Conservation (phyloP, 2,888 invertebrate species). For the Drosophila koepferae region DNA sequence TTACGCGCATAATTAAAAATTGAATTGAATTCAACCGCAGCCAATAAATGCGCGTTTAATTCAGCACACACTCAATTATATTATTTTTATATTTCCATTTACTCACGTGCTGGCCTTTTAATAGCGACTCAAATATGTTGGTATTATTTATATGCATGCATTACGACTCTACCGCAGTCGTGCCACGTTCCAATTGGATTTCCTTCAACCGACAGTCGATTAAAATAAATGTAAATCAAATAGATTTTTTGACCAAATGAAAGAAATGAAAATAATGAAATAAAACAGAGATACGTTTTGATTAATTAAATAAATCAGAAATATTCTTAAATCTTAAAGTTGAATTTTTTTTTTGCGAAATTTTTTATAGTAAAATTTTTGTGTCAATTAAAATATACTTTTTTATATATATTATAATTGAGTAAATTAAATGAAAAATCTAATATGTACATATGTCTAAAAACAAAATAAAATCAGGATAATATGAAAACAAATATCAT, state of each 20-base stretch:
- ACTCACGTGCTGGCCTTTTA: slow-evolving; percentile 13
- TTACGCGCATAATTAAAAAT: slow-evolving; percentile 62
- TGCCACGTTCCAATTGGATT: slow-evolving; percentile 3
- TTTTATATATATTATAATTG: too few species aligned
- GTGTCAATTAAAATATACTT: too few species aligned
- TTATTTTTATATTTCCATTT: slow-evolving; percentile 34
- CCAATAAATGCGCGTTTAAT: slow-evolving; percentile 43
- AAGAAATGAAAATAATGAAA: background rate
- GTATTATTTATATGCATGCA: slow-evolving; percentile 11
- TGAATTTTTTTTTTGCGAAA: background rate
- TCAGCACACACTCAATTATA: slow-evolving; percentile 24
- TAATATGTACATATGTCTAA: too few species aligned
- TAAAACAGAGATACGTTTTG: background rate
- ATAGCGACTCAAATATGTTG: slow-evolving; percentile 9
- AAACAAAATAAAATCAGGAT: too few species aligned
- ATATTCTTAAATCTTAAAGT: background rate
- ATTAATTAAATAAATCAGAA: background rate
- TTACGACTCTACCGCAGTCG: background rate
- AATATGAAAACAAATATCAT: too few species aligned
- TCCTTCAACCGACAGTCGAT: background rate
- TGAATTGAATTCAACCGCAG: slow-evolving; percentile 59
- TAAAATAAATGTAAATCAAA: slow-evolving; percentile 6
- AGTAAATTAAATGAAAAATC: too few species aligned
- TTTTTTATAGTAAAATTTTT: background rate
- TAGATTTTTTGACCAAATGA: background rate